Evolutionary conservation across 2,113 vertebrate species (phyloP), one percentile per base, ranked within the genome.

Genomic region (Caranx melampygus): DNA sequence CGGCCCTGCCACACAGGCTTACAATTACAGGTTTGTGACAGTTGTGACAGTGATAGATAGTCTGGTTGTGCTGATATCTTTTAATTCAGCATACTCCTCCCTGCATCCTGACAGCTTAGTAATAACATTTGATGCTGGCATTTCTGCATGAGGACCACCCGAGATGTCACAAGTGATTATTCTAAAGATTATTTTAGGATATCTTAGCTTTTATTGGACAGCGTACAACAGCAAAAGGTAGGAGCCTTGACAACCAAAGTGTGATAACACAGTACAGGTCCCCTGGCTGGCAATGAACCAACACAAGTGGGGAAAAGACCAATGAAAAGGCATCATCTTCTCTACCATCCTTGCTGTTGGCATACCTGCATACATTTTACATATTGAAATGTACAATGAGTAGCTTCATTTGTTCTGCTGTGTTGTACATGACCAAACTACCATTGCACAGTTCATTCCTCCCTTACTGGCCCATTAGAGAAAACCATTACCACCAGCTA

Each of bases 341-440:
- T 69, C 69, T 47, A 11, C 49, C 57, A 65, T 63, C 26, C 9
- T 60, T 12, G 12, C 21, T 45, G 67, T 51, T 47, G n/a, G 60
- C 49, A 70, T 44, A 33, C 61, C 51, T 72, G 81, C 83, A 87
- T 80, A 81, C 52, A 84, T 91, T 91, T 91, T 90, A 61, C 88
- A 92, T 88, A 77, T 51, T 73, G 62, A 89, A 79, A 79, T 71
- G 75, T 45, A 20, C 40, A 71, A 42, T 59, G 63, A 62, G 9
- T 69, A 58, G 35, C 79, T 49, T 79, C 47, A 55, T 91, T 85
- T 81, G 55, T 75, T 81, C 59, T 79, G 40, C 72, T 51, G 26
- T 79, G 61, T 69, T 77, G 52, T 66, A 75, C 57, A 79, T 57
- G 51, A 66, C 62, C 62, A 77, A 69, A 37, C 26, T 71, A 49